These are phyloP conservation scores for Chascanopsetta lugubris DNA, from an alignment of 2,113 vertebrate species.

Conservation along the genomic window DNA sequence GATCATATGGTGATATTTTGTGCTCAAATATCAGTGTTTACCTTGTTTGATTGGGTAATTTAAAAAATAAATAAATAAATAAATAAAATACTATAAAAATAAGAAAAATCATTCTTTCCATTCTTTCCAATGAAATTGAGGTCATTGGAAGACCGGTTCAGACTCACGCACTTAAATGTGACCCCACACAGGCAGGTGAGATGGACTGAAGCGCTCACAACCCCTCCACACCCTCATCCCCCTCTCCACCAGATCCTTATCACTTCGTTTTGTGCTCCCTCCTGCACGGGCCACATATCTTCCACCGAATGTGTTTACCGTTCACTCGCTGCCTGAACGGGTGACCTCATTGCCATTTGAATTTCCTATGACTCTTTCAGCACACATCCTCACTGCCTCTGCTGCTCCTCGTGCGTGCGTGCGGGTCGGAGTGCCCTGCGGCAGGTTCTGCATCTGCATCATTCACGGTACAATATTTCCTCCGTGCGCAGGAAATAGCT, in stretches of 20 bases:
- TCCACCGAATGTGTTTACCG: conserved; percentile 18
- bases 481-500: too few species aligned
- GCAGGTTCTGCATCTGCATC: too few species aligned
- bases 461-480: too few species aligned
- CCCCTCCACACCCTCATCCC: neutral
- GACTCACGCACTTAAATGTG: neutral
- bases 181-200: neutral
- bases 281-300: neutral
- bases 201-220: neutral
- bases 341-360: conserved; percentile 9
- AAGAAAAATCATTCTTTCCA: neutral
- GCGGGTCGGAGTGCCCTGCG: too few species aligned
- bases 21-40: neutral
- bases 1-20: too few species aligned
- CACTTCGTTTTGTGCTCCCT: neutral
- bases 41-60: too few species aligned
- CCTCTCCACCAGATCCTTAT: conserved; percentile 7
- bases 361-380: conserved; percentile 5
- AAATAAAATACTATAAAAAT: neutral
- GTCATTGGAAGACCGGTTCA: neutral
- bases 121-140: neutral
- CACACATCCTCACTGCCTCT: neutral
- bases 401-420: neutral
- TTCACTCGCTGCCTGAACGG: conserved; percentile 5
- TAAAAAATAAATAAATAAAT: too few species aligned